phyloP scores from a whole-genome alignment of 2,888 invertebrate species.

The Pasiphila rectangulata region DNA sequence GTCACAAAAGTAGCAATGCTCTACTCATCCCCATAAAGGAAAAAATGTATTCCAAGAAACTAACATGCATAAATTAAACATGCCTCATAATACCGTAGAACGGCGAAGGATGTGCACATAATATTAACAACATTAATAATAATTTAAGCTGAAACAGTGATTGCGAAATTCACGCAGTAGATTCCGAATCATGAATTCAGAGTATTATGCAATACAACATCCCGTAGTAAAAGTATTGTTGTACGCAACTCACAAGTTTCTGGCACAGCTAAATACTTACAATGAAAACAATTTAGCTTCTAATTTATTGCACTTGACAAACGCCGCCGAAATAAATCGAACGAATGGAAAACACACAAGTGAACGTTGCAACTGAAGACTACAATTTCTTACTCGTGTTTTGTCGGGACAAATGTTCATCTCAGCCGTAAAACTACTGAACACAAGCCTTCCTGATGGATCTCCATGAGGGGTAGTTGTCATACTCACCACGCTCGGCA shows the following conservation, averaged over 20 bases:
- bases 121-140: constrained; percentile 1
- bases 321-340: constrained; percentile 14
- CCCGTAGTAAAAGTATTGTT: constrained; percentile 2
- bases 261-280: constrained; percentile 16
- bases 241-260: constrained; percentile 4
- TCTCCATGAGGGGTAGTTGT: too few relatives aligned
- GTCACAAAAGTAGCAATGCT: too few relatives aligned
- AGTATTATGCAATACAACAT: not conserved
- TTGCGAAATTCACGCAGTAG: constrained; percentile 1
- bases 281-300: constrained; percentile 4
- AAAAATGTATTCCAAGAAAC: too few relatives aligned
- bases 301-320: constrained; percentile 12
- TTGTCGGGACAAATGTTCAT: too few relatives aligned
- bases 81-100: too few relatives aligned
- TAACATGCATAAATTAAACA: too few relatives aligned
- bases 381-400: too few relatives aligned
- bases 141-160: constrained; percentile 3
- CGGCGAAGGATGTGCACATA: not conserved
- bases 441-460: too few relatives aligned
- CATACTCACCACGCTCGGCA: too few relatives aligned
- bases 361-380: constrained; percentile 1
- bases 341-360: constrained; percentile 3
- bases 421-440: too few relatives aligned
- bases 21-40: too few relatives aligned
- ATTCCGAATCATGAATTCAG: constrained; percentile 9